Evolutionary conservation across 1,140 invertebrate genomes (phyloP), one percentile per base, ranked within the genome.

Genomic region (Musca domestica): DNA sequence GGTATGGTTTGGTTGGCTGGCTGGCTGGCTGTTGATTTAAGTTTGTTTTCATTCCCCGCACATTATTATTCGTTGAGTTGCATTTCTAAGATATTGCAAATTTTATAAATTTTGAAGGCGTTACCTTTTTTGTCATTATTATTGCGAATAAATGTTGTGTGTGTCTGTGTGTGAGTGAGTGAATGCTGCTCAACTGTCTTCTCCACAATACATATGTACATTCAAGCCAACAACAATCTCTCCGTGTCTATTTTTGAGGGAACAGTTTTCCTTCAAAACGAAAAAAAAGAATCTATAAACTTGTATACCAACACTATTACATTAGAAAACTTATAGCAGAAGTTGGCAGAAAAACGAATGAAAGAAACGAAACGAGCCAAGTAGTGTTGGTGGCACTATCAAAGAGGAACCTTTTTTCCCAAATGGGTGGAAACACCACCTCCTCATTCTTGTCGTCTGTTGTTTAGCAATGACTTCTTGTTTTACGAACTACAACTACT

Each of bases 51-150:
- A 7, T 41, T 41, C 34, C 41, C 19, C 41, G 56, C 27, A n/a
- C n/a, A 61, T 41, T 61, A 20, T n/a, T 41, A 5, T 41, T 34
- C 27, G 17, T 10, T 61, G n/a, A 7, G 17, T 19, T 61, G n/a
- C 56, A 61, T 61, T 61, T 61, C 54, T 27, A 61, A 61, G 56
- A 67, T 67, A 65, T 67, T 51, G 67, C 61, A 65, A 67, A 70
- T 51, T 67, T 65, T 66, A 70, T 66, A 65, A 65, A 67, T 66
- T 66, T 70, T 46, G 69, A 70, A 70, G 69, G 69, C 69, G 69
- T 70, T 70, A 66, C 69, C 69, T 67, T 70, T 70, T 41, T 61
- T 61, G 56, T 61, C 56, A 61, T 61, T 34, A 61, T 61, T 61
- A 34, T 61, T 61, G 56, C 27, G 61, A 46, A 64, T 34, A 46